Evolutionary conservation across 1,140 invertebrate species (phyloP).

Genomic region (Chionoecetes opilio): DNA sequence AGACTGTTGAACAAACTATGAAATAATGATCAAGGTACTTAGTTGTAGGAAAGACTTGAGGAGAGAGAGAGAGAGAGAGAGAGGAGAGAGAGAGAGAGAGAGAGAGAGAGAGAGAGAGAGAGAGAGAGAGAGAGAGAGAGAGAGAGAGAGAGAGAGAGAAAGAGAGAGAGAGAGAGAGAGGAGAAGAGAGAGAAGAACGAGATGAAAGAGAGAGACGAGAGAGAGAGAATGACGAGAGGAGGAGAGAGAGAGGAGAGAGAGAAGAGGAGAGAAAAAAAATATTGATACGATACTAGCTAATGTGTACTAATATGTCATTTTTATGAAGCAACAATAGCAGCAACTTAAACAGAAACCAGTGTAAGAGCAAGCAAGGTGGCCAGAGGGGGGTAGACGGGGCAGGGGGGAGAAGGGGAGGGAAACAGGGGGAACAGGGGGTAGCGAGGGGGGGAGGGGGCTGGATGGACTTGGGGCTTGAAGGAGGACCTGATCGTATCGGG

Average conservation of each 20-base stretch:
- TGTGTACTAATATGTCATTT: no score
- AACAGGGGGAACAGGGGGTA: neutral
- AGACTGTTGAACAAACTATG: no score
- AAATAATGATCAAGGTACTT: no score
- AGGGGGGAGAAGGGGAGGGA: neutral
- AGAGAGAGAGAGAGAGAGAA: neutral
- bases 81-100: neutral
- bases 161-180: neutral
- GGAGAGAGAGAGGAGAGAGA: no score
- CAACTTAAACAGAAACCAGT: no score
- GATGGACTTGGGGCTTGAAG: neutral
- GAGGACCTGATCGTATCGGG: neutral
- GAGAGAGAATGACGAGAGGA: neutral
- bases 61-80: no score
- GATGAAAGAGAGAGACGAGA: neutral
- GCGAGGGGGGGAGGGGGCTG: neutral
- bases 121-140: constrained; percentile 9
- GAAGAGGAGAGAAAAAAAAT: no score
- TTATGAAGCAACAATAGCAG: no score
- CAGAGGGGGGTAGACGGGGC: neutral
- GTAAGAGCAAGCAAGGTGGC: neutral
- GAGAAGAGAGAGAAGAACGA: no score
- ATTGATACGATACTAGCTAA: no score
- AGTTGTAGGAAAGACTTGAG: no score
- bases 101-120: neutral